Base-by-base conservation (phyloP, 2,797 vertebrate species). In the Gambusia yucatana region DNA sequence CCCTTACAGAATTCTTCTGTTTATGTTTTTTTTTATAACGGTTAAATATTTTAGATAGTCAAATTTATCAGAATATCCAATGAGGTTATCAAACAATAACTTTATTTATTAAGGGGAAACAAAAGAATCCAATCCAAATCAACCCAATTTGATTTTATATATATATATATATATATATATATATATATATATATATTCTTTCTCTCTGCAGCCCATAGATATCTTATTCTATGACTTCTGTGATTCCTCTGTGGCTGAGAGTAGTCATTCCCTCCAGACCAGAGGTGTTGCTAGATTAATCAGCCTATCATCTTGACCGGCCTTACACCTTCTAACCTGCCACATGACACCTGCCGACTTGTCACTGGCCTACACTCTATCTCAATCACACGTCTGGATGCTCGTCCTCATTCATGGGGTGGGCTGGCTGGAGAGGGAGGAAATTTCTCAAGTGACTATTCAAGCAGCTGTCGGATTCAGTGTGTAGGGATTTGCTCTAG, bases 241-340 rank as follows among this genome's bases (percentile, higher is more conserved):
- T 4, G 22, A 79, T 57, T 43, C 59, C 75, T 79, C 33, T 69
- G 55, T 75, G 72, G 22, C 82, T 75, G 77, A 85, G 85, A 84
- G 33, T 80, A 78, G 50, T 83, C 72, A 75, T 50, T 90, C 91
- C 86, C 85, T 11, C 74, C 7, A 87, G 86, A 91, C 73, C 72
- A 4, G 78, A 94, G 92, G 93, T 95, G 92, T 93, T 92, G 89
- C 93, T 92, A 82, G 87, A 88, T 92, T 93, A 92, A 94, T 94
- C 91, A 94, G 79, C 77, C 85, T 83, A 74, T 91, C 82, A 90
- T 87, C 89, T 91, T 86, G 89, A 92, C 86, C 69, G 71, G 67
- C 59, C 89, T 91, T 94, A 94, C 89, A 93, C 90, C 88, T 91
- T 78, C 83, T 50, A 82, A 90, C 88, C 89, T 86, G 81, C 76